Base-by-base conservation (phyloP, 2,113 vertebrate species). In the Holacanthus passer region DNA sequence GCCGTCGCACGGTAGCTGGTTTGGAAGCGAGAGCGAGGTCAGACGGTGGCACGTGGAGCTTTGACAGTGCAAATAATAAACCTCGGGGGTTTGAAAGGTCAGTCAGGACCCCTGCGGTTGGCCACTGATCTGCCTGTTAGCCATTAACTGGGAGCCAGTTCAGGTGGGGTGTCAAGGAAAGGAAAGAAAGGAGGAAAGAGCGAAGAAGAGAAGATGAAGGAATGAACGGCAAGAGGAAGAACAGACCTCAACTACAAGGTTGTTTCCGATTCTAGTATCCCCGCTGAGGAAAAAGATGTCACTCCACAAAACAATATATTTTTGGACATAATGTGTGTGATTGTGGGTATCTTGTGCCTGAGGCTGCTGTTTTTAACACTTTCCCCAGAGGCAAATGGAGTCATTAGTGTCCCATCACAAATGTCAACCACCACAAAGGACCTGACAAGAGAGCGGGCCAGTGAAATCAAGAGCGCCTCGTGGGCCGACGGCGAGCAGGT, bases 41-140 rank as follows among this genome's bases (percentile, higher is more conserved):
- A 89, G 73, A 53, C 52, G 50, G 73, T 58, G 63, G 65, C 73
- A 70, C 78, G 67, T 71, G 73, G 81, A 82, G 79, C 60, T 86
- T 86, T 88, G 86, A 82, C 84, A 77, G 82, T 75, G 79, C 52
- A 94, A 91, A 85, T 89, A 89, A 92, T 88, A 83, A 91, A 87
- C 80, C 41, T 47, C 41, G 50, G 48, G 63, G 32, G 76, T 88
- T 77, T 53, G 79, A 77, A 85, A 88, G 92, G 91, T 92, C 92
- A 90, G 31, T 63, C n/a, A 53, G 58, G 74, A 90, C 77, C 89
- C 89, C 89, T 69, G 82, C 16, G 29, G 91, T 32, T 86, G 64
- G 69, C 62, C 85, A 90, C 83, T 90, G 86, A 93, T 93, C 92
- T 85, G 70, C 82, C 81, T 82, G 76, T 78, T 90, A 78, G 81